Base-by-base conservation (phyloP, 1,140 invertebrate genomes). In the Euura saliciscinereae region DNA sequence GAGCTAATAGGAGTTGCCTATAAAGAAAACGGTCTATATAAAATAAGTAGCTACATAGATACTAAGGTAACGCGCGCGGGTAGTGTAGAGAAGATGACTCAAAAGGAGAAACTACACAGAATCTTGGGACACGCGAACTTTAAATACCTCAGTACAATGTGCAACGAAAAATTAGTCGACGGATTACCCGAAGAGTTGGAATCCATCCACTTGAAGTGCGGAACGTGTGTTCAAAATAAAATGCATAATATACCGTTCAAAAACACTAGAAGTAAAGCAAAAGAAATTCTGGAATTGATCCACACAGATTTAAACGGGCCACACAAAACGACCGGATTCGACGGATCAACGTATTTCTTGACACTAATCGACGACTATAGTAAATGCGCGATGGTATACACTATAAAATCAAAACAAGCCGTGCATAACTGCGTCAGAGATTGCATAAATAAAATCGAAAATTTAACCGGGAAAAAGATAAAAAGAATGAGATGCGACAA, bases 401-500 rank as follows among this genome's bases (percentile, higher is more conserved):
- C 64, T 28, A 75, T 77, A 43, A 75, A 79, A 75, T 68, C 46
- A 44, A 79, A 79, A 72, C 1, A 2, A 45, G 75, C 76, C 64
- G 74, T 75, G 2, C 43, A 42, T 42, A 70, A 76, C 8, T 71
- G 69, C 44, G 74, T 79, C 44, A 42, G 66, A 45, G 69, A 75
- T 28, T 78, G 75, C 70, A 64, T 76, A 13, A 76, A 78, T 77
- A 45, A 70, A 73, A 65, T 77, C 0, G 71, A 78, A 72, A 78
- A 78, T 59, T 5, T 72, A 28, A 76, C 74, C 4, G 69, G 69
- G 8, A 78, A 74, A 68, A 71, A 43, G 59, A 66, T 78, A 4
- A 78, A 76, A 65, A 74, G 43, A n/a, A 45, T 78, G 46, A 74
- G 73, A 73, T 79, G 76, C 68, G 78, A 78, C 70, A 77, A 76